Evolutionary conservation across 2,113 vertebrate genomes (phyloP), one percentile per base, ranked within the genome.

Genomic region (Galemys pyrenaicus): DNA sequence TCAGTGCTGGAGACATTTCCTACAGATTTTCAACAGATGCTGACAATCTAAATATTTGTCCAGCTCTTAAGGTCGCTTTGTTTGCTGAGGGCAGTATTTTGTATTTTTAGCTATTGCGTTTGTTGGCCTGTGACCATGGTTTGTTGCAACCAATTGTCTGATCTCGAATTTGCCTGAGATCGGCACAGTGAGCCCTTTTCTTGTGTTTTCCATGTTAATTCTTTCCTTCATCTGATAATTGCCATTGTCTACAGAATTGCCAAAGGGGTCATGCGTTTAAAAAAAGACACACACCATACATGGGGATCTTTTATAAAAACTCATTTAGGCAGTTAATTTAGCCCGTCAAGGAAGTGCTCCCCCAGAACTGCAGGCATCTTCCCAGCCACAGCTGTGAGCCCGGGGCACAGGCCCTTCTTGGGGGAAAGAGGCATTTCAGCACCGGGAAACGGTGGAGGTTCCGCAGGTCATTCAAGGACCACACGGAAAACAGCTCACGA

Each of bases 161-260:
- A 91, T 97, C 95, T 92, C 89, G 64, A 93, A 65, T 92, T 51
- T 83, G 74, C 49, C 74, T 97, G 44, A n/a, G 88, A 95, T 92
- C 44, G 87, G 92, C 86, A 75, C 85, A 96, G 74, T 65, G 80
- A 95, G 95, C 37, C 0, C 83, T 74, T 83, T 85, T 79, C 85
- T 81, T 96, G 75, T 86, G 94, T 85, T 96, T 95, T 86, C 49
- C 67, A 1, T 1, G 87, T 94, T 93, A 95, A 74, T 96, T 90
- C 49, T 94, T 96, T 94, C 88, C 60, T 89, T 97, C 96, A 96
- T 97, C 94, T 94, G 92, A 64, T 82, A 87, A 74, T 98, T 97
- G 89, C 85, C 87, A 96, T 83, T 95, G 94, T 93, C 84, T 96
- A 56, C 90, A 95, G 92, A 87, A 65, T 65, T 93, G 80, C 60